Evolutionary conservation across 2,888 invertebrate species (phyloP), one percentile per base, ranked within the genome.

Genomic region (Reticulitermes lucifugus): DNA sequence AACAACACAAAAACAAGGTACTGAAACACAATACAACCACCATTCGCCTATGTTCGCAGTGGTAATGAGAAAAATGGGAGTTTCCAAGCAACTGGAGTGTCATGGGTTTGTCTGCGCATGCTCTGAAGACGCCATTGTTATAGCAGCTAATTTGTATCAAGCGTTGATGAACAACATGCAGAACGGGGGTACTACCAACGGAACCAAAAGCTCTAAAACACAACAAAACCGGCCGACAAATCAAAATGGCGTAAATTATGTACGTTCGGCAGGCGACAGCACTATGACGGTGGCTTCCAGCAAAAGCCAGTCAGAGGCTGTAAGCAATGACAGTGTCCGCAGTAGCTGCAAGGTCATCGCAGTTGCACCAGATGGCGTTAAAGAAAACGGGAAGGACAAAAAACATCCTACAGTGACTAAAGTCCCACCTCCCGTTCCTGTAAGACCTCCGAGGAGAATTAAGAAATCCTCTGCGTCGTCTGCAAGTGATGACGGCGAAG

Each of bases 51-150:
- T 98, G 89, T 97, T 98, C 91, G 96, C 97, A 80, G 97, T 97
- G 51, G 97, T 98, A 85, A 97, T 97, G 97, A 94, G 97, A 87
- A 94, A 95, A 89, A 91, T 92, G 41, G 93, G 94, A 83, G 96
- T 95, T 79, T 94, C 95, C 41, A 95, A 96, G 3, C 96, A 96
- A 89, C 91, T 97, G 87, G 97, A 97, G 92, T 98, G 97, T 91
- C 98, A 98, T 92, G 97, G 96, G 79, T 98, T 97, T 91, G 96
- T 97, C 88, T 98, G 97, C 91, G 95, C 95, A 90, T 95, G 95
- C 89, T 95, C 97, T 59, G 97, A 97, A 91, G 97, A 98, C 91
- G 97, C 98, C 87, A 96, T 98, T 70, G 96, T 97, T 0, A 96
- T 98, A 88, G 98, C 98, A 22, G 97, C 97, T 79, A 97, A 97